Percentiles rank a stretch among this genome's conserved stretches.
phyloP scores from a whole-genome alignment of 2,113 vertebrate genomes.

The Neomonachus schauinslandi region DNA sequence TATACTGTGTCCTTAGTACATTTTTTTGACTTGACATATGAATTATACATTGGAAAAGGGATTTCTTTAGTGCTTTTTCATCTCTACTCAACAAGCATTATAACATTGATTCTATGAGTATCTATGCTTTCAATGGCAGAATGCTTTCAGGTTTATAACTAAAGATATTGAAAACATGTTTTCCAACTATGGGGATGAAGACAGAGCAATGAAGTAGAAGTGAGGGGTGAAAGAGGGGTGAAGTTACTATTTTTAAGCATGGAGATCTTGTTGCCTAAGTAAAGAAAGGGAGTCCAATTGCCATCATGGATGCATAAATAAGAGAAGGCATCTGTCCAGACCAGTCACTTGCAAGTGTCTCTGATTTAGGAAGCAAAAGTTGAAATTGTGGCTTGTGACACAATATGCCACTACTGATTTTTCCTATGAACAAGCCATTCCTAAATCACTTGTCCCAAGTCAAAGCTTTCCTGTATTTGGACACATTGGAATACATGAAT shows the following conservation, averaged over 20 bases:
- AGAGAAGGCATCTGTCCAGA: background rate
- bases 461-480: background rate
- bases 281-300: background rate
- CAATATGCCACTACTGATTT: background rate
- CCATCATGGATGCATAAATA: background rate
- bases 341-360: background rate
- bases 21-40: conserved; percentile 51
- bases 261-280: background rate
- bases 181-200: background rate
- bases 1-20: conserved; percentile 7
- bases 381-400: conserved; percentile 4
- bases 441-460: background rate
- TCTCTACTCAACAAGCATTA: conserved; percentile 19
- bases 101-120: conserved; percentile 35
- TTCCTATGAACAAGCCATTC: background rate
- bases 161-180: conserved; percentile 61
- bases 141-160: conserved; percentile 54
- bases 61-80: conserved; percentile 24
- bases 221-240: conserved; percentile 49
- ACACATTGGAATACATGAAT: background rate
- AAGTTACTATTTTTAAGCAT: conserved; percentile 57
- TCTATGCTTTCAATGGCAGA: conserved; percentile 5
- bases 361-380: conserved; percentile 26
- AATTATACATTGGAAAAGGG: conserved; percentile 58
- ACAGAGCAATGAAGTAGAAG: conserved; percentile 52